Base-by-base conservation (phyloP, 2,888 invertebrate genomes). In the Agonopterix arenella region DNA sequence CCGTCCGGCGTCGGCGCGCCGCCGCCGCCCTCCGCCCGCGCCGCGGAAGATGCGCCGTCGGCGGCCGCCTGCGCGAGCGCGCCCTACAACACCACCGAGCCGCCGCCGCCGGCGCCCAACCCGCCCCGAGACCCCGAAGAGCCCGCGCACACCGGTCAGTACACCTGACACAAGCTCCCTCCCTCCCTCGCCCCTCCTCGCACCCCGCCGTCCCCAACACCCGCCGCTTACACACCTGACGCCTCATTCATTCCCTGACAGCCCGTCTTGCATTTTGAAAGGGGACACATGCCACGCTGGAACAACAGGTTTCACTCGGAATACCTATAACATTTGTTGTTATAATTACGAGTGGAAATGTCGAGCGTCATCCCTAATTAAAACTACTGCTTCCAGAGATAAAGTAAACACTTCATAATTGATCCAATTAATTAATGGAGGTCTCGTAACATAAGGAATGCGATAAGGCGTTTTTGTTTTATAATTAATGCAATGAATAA, bases 41-140 rank as follows among this genome's bases (percentile, higher is more conserved):
- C 81, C 73, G 81, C 81, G 73, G 79, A 82, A 80, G 80, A 83
- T 80, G 82, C 79, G 72, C 70, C 81, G 74, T 66, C 80, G 76
- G 73, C 76, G 79, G 76, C 78, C 72, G 80, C 79, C 62, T 77
- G 84, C 81, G 81, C 84, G 75, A 76, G 74, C 79, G 81, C 82
- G 79, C 80, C 76, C 61, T 64, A 74, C 75, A 78, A 82, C 79
- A 66, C 73, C 77, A 80, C 81, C 73, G 80, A 77, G 61, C 66
- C 74, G 61, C 68, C 80, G 66, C 63, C 76, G 60, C 56, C 64
- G 58, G 61, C 64, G 56, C 36, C 51, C 44, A 5, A 28, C 28
- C 28, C 28, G 58, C 48, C 16, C 42, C 41, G 38, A 10, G 43
- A 76, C 79, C 79, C 51, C 16, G 37, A 64, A 69, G 67, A 75